Conservation (phyloP, 1,140 invertebrate genomes). For the Bilobella aurantiaca region DNA sequence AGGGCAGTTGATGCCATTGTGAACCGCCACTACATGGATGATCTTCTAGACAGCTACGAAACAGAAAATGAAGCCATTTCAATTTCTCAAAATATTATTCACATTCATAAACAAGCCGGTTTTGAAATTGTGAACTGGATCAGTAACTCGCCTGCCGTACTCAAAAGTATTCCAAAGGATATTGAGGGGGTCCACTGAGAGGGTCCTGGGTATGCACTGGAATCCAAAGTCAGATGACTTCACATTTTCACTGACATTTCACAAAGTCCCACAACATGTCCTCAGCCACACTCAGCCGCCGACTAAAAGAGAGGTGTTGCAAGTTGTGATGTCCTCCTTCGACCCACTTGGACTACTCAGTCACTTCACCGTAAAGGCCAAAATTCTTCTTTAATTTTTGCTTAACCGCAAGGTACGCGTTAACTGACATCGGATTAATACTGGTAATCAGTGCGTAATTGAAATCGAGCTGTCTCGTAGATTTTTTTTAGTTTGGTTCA, state of each 20-base stretch:
- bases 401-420: too few species aligned
- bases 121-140: slow-evolving; percentile 14
- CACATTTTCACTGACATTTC: background rate
- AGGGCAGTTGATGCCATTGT: slow-evolving; percentile 7
- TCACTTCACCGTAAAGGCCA: slow-evolving; percentile 19
- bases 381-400: slow-evolving; percentile 30
- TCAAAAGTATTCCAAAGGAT: background rate
- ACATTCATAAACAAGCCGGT: background rate
- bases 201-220: slow-evolving; percentile 20
- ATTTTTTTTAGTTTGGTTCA: too few species aligned
- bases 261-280: background rate
- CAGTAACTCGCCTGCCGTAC: background rate
- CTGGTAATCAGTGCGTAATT: too few species aligned
- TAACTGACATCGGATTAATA: too few species aligned
- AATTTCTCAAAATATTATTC: background rate
- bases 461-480: too few species aligned
- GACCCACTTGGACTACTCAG: slow-evolving; percentile 35
- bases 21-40: slow-evolving; percentile 19
- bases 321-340: slow-evolving; percentile 24
- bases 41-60: slow-evolving; percentile 13
- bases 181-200: background rate
- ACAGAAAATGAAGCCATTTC: slow-evolving; percentile 16
- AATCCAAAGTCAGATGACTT: slow-evolving; percentile 18
- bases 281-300: background rate
- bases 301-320: slow-evolving; percentile 26